A percentile compares a stretch with the other conserved stretches of the same genome.
phyloP scores from a whole-genome alignment of 2,888 invertebrate genomes.

The Drosophila cognata region DNA sequence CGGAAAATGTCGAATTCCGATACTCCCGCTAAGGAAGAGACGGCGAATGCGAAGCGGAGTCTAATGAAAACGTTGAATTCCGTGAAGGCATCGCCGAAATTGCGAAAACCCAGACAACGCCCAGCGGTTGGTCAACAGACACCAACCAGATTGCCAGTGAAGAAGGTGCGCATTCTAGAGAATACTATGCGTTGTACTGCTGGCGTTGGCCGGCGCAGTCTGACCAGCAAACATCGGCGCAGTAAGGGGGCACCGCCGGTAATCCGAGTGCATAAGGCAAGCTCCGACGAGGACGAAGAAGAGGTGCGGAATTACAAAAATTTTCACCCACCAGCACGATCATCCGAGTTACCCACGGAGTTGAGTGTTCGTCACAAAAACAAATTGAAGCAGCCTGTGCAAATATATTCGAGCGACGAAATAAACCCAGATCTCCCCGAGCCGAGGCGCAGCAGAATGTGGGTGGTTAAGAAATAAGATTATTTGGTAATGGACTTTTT shows the following conservation, averaged over 20 bases:
- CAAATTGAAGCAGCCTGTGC: not conserved
- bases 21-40: constrained; percentile 33
- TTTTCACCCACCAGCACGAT: constrained; percentile 47
- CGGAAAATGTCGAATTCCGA: constrained; percentile 55
- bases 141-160: constrained; percentile 65
- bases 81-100: constrained; percentile 57
- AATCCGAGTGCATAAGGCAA: not conserved
- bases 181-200: constrained; percentile 74
- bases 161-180: constrained; percentile 74
- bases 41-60: constrained; percentile 80
- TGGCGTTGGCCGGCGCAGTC: constrained; percentile 69
- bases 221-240: constrained; percentile 64
- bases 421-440: constrained; percentile 20
- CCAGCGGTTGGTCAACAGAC: constrained; percentile 17
- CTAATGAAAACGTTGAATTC: constrained; percentile 73
- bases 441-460: constrained; percentile 42
- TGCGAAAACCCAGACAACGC: constrained; percentile 32
- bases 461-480: constrained; percentile 16
- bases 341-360: constrained; percentile 44
- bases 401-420: not conserved
- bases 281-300: constrained; percentile 43
- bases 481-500: not conserved
- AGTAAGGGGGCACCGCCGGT: constrained; percentile 53
- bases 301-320: constrained; percentile 27
- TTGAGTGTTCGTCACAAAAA: constrained; percentile 5